A percentile compares a stretch with the other conserved stretches of the same genome.
phyloP scores from a whole-genome alignment of 1,140 invertebrate species.

The Saccostrea cuccullata region DNA sequence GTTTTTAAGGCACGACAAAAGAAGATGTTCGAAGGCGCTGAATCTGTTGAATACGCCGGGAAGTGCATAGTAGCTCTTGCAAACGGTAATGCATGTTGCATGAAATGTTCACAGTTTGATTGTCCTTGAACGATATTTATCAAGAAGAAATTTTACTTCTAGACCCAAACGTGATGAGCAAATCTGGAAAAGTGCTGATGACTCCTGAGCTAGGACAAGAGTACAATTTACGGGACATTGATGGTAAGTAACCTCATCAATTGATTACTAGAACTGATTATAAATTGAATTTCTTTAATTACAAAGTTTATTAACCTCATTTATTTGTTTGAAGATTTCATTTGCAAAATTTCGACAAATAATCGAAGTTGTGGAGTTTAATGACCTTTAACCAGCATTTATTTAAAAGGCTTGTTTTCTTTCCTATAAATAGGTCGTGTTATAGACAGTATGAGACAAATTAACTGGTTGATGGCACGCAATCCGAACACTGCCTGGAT shows the following conservation, averaged over 20 bases:
- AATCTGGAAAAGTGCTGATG: slow-evolving; percentile 72
- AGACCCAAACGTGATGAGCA: slow-evolving; percentile 75
- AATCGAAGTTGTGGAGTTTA: too few relatives aligned
- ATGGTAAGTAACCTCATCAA: slow-evolving; percentile 62
- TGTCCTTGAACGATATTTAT: too few relatives aligned
- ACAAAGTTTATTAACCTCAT: not conserved
- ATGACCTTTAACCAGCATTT: too few relatives aligned
- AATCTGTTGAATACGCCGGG: slow-evolving; percentile 74
- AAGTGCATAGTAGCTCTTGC: slow-evolving; percentile 72
- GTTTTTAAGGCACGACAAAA: too few relatives aligned
- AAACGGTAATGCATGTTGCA: slow-evolving; percentile 54
- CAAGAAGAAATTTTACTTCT: slow-evolving; percentile 10
- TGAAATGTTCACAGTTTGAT: not conserved
- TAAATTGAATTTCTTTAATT: not conserved
- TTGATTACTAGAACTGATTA: not conserved
- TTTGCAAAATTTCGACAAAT: too few relatives aligned
- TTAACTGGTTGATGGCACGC: slow-evolving; percentile 4
- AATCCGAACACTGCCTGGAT: slow-evolving; percentile 4
- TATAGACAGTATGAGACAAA: slow-evolving; percentile 7
- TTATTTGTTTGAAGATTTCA: too few relatives aligned
- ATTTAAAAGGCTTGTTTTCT: too few relatives aligned
- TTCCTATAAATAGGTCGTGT: not conserved
- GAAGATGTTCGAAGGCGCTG: slow-evolving; percentile 67
- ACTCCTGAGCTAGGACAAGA: too few relatives aligned
- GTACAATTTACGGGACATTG: slow-evolving; percentile 75